Conservation (phyloP, 2,797 vertebrate species). For the Lycodopsis pacificus region DNA sequence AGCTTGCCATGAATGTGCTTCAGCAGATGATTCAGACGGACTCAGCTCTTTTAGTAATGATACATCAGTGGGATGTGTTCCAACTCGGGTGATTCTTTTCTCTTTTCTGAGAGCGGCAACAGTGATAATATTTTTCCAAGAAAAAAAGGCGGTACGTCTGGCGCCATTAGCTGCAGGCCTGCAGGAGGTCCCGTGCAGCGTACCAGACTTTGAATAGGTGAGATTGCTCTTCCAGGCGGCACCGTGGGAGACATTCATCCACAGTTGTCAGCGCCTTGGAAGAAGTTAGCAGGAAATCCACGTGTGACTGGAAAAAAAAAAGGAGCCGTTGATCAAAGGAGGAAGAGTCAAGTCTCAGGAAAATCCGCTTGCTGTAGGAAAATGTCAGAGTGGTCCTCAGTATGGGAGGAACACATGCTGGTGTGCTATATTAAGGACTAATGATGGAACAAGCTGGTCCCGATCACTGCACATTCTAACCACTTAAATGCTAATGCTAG, state of each 20-base stretch:
- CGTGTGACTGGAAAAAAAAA: not conserved
- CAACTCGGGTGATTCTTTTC: slow-evolving; percentile 6
- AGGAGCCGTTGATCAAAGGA: not conserved
- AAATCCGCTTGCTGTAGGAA: not conserved
- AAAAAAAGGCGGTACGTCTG: slow-evolving; percentile 1
- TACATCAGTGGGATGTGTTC: slow-evolving; percentile 38
- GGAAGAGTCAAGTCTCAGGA: not conserved
- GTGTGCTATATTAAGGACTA: not conserved
- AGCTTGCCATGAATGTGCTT: slow-evolving; percentile 30
- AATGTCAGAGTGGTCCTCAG: not conserved
- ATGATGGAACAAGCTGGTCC: not conserved
- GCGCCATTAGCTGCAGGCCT: slow-evolving; percentile 16
- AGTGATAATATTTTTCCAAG: slow-evolving; percentile 23
- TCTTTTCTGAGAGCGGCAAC: slow-evolving; percentile 42
- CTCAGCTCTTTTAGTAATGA: slow-evolving; percentile 28
- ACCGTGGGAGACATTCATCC: slow-evolving; percentile 12
- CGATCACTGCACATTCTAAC: not conserved
- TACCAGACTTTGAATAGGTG: slow-evolving; percentile 10
- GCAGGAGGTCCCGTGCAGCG: not conserved
- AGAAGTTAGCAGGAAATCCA: slow-evolving; percentile 2
- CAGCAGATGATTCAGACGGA: slow-evolving; percentile 21
- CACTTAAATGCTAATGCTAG: not conserved
- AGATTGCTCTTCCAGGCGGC: slow-evolving; percentile 29
- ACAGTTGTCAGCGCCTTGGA: not conserved
- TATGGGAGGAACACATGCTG: not conserved